A percentile compares a stretch with the other conserved stretches of the same genome.
Conservation (phyloP, 2,888 invertebrate species). For the Lymantria dispar region DNA sequence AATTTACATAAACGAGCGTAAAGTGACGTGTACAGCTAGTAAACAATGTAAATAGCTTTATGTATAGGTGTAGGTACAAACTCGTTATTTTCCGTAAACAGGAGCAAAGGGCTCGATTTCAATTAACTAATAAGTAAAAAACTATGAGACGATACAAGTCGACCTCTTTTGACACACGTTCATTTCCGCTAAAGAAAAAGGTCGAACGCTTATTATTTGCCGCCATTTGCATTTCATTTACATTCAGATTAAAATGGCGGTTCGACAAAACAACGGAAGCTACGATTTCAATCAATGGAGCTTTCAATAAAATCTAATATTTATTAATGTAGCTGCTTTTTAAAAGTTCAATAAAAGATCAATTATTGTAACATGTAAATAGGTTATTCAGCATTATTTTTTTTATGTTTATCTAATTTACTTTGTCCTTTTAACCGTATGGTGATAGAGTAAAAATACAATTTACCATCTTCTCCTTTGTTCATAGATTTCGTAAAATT, state of each 20-base stretch:
- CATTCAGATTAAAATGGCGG: slow-evolving; percentile 32
- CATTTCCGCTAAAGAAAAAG: slow-evolving; percentile 28
- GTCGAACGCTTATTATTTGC: slow-evolving; percentile 9
- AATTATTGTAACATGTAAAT: neutral
- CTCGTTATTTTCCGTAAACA: no score
- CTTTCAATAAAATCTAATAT: slow-evolving; percentile 31
- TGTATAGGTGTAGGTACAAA: no score
- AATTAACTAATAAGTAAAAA: neutral
- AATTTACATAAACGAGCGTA: no score
- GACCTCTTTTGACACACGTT: slow-evolving; percentile 17
- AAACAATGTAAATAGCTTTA: no score
- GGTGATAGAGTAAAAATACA: neutral
- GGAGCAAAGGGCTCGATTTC: neutral
- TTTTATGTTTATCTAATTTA: no score
- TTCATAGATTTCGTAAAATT: no score
- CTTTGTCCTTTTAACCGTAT: no score
- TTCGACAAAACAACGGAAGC: slow-evolving; percentile 35
- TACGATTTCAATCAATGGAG: slow-evolving; percentile 32
- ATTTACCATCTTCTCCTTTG: neutral
- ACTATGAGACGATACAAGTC: slow-evolving; percentile 1
- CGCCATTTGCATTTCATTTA: slow-evolving; percentile 39
- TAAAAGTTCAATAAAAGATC: neutral
- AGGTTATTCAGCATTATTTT: neutral
- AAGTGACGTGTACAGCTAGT: no score
- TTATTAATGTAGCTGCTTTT: neutral